Evolutionary conservation across 2,888 invertebrate species (phyloP).

Genomic region (Drosophila formosana): DNA sequence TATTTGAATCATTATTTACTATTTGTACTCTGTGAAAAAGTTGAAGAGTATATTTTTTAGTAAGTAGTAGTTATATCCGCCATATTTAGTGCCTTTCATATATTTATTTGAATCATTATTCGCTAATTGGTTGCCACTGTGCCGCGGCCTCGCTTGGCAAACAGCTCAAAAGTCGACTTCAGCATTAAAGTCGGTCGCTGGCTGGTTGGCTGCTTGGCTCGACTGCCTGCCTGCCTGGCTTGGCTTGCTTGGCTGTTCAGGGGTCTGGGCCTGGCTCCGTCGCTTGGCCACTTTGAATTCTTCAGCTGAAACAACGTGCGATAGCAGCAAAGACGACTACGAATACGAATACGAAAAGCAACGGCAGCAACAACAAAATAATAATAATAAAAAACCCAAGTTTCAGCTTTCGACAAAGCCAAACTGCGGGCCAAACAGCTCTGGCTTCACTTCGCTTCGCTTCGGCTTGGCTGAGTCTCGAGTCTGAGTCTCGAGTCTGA

Average conservation of each 20-base stretch:
- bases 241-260: constrained; percentile 27
- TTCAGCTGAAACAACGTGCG: constrained; percentile 69
- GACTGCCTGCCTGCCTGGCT: constrained; percentile 27
- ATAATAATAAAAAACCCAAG: constrained; percentile 59
- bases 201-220: constrained; percentile 51
- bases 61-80: no score
- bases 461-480: constrained; percentile 15
- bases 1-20: no score
- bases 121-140: constrained; percentile 54
- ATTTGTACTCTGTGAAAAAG: no score
- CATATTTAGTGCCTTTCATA: no score
- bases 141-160: constrained; percentile 55
- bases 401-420: constrained; percentile 74
- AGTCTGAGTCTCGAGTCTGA: constrained; percentile 7
- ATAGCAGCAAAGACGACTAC: constrained; percentile 60
- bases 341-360: constrained; percentile 48
- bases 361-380: constrained; percentile 42
- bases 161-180: constrained; percentile 68
- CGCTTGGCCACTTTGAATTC: constrained; percentile 72
- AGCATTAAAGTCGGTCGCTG: constrained; percentile 79
- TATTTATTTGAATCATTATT: no score
- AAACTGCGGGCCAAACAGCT: constrained; percentile 43
- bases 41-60: no score
- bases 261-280: constrained; percentile 61
- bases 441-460: constrained; percentile 12